phyloP scores from a whole-genome alignment of 2,888 invertebrate genomes.

The Pherbina coryleti region DNA sequence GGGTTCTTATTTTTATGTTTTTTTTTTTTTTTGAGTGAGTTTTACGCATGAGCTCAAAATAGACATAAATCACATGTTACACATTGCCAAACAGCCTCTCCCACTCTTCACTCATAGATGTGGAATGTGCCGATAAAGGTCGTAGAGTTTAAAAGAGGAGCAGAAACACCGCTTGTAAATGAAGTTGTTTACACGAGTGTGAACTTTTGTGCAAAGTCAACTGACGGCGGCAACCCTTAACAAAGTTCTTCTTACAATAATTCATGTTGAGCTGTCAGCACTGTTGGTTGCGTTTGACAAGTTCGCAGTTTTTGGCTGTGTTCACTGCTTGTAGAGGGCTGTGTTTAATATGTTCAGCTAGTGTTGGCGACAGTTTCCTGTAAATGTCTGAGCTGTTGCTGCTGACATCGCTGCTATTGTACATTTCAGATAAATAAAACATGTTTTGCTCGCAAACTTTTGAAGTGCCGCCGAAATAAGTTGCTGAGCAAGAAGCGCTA shows the following conservation, averaged over 20 bases:
- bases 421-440: too few species aligned
- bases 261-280: slow-evolving; percentile 1
- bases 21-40: neutral
- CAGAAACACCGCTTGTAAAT: neutral
- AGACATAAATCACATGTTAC: slow-evolving; percentile 26
- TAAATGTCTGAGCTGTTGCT: neutral
- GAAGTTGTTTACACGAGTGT: slow-evolving; percentile 28
- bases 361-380: slow-evolving; percentile 15
- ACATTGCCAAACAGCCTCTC: neutral
- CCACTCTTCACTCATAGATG: neutral
- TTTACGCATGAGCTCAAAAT: neutral
- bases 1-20: neutral
- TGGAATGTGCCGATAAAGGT: too few species aligned
- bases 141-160: neutral
- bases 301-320: neutral
- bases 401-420: neutral
- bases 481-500: slow-evolving; percentile 20
- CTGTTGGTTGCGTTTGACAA: slow-evolving; percentile 11
- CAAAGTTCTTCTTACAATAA: neutral
- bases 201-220: neutral
- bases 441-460: neutral
- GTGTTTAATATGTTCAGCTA: neutral
- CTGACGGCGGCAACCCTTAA: slow-evolving; percentile 1
- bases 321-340: neutral
- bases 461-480: neutral